phyloP scores from a whole-genome alignment of 2,113 vertebrate genomes.

The Pelecanoides urinatrix region DNA sequence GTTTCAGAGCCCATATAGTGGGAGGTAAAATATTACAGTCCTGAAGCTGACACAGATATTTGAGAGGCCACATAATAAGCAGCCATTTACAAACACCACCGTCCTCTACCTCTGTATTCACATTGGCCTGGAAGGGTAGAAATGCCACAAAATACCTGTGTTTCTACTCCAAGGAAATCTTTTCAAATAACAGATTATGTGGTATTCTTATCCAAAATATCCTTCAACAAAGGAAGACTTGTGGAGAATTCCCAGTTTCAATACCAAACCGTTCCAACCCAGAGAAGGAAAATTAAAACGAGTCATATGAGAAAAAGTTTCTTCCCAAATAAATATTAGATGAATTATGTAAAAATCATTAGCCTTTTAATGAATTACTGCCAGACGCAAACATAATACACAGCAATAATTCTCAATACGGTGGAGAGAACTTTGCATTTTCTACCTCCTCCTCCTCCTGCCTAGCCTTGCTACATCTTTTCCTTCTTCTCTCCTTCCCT shows the following conservation, averaged over 20 bases:
- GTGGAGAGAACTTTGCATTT: neutral
- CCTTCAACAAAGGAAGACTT: conserved; percentile 30
- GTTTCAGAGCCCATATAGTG: neutral
- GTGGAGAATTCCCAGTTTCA: neutral
- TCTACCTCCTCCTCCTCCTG: neutral
- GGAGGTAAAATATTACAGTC: neutral
- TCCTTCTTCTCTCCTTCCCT: neutral
- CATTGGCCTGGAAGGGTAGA: neutral
- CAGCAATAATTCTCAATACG: neutral
- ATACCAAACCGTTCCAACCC: neutral
- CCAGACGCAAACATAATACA: conserved; percentile 4
- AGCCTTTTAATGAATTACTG: conserved; percentile 36
- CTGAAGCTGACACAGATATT: neutral
- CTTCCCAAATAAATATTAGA: conserved; percentile 41
- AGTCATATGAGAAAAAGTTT: conserved; percentile 2
- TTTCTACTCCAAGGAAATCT: neutral
- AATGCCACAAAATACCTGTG: neutral
- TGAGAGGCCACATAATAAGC: neutral
- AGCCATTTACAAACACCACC: neutral
- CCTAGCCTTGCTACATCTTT: neutral
- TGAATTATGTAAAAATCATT: conserved; percentile 42
- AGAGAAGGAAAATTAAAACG: conserved; percentile 34
- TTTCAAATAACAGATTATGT: conserved; percentile 8
- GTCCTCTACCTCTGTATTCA: neutral
- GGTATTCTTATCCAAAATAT: conserved; percentile 21